Evolutionary conservation across 2,797 vertebrate genomes (phyloP).

Genomic region (Pipistrellus nathusii): DNA sequence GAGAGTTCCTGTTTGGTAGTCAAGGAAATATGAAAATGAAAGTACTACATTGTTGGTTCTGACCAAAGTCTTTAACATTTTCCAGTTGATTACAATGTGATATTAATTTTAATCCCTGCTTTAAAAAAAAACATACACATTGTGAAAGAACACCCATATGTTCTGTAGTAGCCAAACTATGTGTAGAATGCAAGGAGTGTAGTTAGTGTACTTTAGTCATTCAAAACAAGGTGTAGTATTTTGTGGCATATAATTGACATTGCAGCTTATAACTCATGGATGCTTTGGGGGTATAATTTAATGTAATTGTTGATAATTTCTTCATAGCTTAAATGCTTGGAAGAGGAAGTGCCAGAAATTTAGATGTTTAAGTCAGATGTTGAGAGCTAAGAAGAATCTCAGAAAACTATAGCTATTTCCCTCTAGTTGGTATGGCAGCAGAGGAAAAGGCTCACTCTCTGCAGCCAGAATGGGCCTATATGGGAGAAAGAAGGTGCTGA

Average conservation of each 20-base stretch:
- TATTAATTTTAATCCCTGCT: slow-evolving; percentile 42
- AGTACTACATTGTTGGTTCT: slow-evolving; percentile 47
- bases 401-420: not conserved
- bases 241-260: slow-evolving; percentile 65
- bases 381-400: not conserved
- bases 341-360: not conserved
- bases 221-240: slow-evolving; percentile 64
- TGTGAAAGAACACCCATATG: slow-evolving; percentile 35
- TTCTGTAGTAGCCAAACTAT: slow-evolving; percentile 54
- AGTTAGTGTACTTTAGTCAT: slow-evolving; percentile 65
- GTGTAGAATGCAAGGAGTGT: slow-evolving; percentile 58
- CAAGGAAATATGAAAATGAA: slow-evolving; percentile 67
- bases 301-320: slow-evolving; percentile 53
- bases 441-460: slow-evolving; percentile 16
- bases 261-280: slow-evolving; percentile 51
- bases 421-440: not conserved
- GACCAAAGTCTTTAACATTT: slow-evolving; percentile 52
- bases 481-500: not conserved
- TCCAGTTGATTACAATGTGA: slow-evolving; percentile 22
- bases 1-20: slow-evolving; percentile 70
- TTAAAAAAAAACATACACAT: not conserved
- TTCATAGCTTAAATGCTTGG: slow-evolving; percentile 56
- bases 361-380: slow-evolving; percentile 30
- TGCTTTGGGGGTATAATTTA: slow-evolving; percentile 63
- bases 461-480: not conserved